Evolutionary conservation across 2,113 vertebrate genomes (phyloP).

Genomic region (Festucalex cinctus): DNA sequence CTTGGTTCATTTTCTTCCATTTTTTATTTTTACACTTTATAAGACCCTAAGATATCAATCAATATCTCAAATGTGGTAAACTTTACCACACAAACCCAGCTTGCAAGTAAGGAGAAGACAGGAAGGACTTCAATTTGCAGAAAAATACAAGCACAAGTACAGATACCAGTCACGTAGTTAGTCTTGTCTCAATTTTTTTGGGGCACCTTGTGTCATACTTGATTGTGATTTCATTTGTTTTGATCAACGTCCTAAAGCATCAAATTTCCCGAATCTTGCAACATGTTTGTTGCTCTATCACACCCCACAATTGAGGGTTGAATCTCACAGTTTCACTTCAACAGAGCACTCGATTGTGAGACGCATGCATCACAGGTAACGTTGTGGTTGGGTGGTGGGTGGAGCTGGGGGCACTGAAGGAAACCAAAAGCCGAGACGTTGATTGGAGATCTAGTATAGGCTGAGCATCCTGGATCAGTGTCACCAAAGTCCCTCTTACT

Average conservation of each 20-base stretch:
- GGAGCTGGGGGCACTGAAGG: slow-evolving; percentile 11
- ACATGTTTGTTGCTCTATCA: background rate
- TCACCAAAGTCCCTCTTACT: background rate
- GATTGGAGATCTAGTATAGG: slow-evolving; percentile 15
- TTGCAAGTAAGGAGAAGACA: no score
- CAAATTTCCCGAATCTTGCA: background rate
- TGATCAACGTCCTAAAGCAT: background rate
- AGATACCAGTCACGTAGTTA: no score
- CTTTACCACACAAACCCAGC: no score
- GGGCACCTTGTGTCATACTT: background rate
- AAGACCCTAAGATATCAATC: no score
- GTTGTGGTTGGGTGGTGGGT: slow-evolving; percentile 36
- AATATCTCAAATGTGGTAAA: no score
- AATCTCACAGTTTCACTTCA: background rate
- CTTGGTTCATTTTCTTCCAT: no score
- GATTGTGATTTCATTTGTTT: background rate
- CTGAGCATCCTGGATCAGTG: background rate
- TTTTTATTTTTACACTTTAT: no score
- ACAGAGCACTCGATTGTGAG: background rate
- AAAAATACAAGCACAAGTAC: no score
- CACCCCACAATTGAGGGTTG: background rate
- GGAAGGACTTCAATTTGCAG: no score
- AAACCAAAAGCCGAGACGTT: slow-evolving; percentile 19
- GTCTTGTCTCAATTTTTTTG: no score
- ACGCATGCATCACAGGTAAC: slow-evolving; percentile 37